phyloP scores from a whole-genome alignment of 1,140 invertebrate genomes.

The Eriosoma lanigerum region DNA sequence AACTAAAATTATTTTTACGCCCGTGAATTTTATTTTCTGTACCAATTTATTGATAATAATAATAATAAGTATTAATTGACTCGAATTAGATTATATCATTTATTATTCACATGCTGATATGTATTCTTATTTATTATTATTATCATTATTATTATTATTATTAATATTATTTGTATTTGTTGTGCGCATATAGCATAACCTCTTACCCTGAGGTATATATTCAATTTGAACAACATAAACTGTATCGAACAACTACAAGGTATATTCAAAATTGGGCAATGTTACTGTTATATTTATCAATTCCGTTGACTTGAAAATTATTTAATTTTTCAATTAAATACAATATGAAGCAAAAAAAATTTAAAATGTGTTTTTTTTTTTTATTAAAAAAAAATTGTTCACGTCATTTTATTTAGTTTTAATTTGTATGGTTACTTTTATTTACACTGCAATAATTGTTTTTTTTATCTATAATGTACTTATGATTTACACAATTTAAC shows the following conservation, averaged over 20 bases:
- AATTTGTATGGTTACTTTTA: background rate
- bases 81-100: conserved; percentile 49
- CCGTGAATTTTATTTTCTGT: conserved; percentile 52
- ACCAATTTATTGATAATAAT: conserved; percentile 48
- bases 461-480: no score
- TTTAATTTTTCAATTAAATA: conserved; percentile 3
- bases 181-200: background rate
- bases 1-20: conserved; percentile 48
- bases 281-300: background rate
- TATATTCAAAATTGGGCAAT: conserved; percentile 13
- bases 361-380: conserved; percentile 8
- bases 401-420: no score
- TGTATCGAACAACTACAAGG: background rate
- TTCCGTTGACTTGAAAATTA: background rate
- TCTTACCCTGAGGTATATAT: background rate
- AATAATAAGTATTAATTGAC: conserved; percentile 52
- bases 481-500: no score
- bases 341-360: background rate
- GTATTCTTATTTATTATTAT: no score
- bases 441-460: no score
- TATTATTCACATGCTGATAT: conserved; percentile 36
- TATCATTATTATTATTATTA: conserved; percentile 32
- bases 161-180: conserved; percentile 34
- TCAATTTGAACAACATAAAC: conserved; percentile 6
- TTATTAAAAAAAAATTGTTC: background rate